These are phyloP conservation scores for Laticauda laticaudata DNA, from an alignment of 2,113 vertebrate genomes.

Conservation along the genomic window DNA sequence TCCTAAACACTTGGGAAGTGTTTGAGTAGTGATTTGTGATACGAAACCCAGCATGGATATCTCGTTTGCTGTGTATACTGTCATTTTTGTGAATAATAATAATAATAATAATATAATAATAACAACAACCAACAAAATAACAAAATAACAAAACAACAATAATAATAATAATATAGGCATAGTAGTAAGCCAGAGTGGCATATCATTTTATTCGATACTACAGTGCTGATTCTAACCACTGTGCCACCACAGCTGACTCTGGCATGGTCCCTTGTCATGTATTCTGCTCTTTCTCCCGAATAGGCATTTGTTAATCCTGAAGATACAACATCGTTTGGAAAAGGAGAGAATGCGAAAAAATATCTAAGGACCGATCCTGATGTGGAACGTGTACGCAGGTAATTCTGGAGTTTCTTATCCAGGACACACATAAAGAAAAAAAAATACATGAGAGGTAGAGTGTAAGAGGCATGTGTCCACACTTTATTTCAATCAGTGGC, in stretches of 20 bases:
- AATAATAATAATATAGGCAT: background rate
- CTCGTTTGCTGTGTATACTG: no score
- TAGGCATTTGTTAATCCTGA: constrained; percentile 83
- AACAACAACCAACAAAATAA: no score
- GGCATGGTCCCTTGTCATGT: background rate
- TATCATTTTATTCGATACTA: background rate
- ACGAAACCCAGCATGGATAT: no score
- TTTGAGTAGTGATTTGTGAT: no score
- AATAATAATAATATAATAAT: no score
- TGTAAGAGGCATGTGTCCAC: background rate
- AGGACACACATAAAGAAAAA: background rate
- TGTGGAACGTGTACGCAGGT: constrained; percentile 83
- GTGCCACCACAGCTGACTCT: background rate
- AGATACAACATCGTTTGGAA: constrained; percentile 60
- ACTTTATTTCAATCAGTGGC: background rate
- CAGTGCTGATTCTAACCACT: background rate
- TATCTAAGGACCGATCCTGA: constrained; percentile 71
- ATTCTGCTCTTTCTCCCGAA: constrained; percentile 15
- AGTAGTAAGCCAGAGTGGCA: background rate
- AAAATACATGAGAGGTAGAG: background rate
- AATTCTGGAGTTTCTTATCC: constrained; percentile 1
- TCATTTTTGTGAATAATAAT: no score
- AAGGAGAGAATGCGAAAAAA: constrained; percentile 71
- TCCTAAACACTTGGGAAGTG: no score
- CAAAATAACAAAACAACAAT: no score